These are phyloP conservation scores for Lacerta bilineata DNA, from an alignment of 2,797 vertebrate species.

Conservation along the genomic window DNA sequence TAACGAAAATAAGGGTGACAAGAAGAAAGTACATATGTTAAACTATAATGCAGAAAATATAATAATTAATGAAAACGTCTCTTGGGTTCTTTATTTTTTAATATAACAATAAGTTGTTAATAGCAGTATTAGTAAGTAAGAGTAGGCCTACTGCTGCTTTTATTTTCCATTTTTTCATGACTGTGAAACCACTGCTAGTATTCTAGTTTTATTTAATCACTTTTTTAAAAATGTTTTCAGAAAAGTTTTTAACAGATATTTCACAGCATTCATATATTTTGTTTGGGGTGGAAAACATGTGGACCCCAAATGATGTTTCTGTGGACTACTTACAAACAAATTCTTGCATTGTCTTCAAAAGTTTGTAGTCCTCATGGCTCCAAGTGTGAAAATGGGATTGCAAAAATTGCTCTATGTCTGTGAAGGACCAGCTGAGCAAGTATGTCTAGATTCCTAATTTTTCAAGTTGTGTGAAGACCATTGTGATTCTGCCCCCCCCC, in stretches of 20 bases:
- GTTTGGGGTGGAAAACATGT: background rate
- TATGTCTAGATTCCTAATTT: background rate
- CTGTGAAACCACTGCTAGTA: slow-evolving; percentile 68
- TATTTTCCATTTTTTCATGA: background rate
- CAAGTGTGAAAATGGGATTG: background rate
- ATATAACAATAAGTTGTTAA: slow-evolving; percentile 24
- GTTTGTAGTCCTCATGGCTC: background rate
- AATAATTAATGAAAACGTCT: slow-evolving; percentile 96
- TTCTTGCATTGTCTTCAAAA: background rate
- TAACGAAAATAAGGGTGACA: slow-evolving; percentile 94
- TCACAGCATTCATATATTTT: slow-evolving; percentile 30
- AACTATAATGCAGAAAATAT: slow-evolving; percentile 99
- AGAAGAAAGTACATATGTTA: slow-evolving; percentile 96
- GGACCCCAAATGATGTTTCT: background rate
- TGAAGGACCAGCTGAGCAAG: background rate
- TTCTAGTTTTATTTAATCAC: slow-evolving; percentile 61
- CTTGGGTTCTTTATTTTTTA: slow-evolving; percentile 76
- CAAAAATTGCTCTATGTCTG: background rate
- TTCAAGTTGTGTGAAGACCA: background rate
- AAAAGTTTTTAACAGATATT: slow-evolving; percentile 35
- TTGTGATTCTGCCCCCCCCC: background rate
- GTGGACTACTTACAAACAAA: background rate
- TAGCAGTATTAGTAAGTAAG: slow-evolving; percentile 23
- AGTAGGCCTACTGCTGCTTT: slow-evolving; percentile 1
- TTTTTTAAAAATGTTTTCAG: slow-evolving; percentile 33